Evolutionary conservation across 2,797 vertebrate species (phyloP), one percentile per base, ranked within the genome.

Genomic region (Picus viridis): DNA sequence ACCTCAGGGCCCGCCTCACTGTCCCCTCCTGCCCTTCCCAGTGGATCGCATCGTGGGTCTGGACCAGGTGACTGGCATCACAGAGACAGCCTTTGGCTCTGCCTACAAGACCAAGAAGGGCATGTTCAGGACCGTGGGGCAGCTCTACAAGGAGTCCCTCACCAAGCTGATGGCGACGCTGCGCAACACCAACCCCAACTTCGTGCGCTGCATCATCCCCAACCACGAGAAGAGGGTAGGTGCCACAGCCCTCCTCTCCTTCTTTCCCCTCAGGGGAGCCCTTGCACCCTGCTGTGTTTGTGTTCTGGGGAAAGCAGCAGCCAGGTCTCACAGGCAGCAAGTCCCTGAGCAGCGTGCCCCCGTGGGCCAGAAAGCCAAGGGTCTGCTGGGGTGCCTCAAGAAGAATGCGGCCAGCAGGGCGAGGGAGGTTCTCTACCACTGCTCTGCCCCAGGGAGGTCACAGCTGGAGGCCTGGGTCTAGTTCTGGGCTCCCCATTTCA

Each of bases 101-200:
- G 98, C 99, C 0, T 99, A 99, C 92, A 99, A 99, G 97, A 99
- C 99, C 15, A 99, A 99, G 96, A 99, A 99, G 97, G 99, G 99
- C 45, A 99, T 99, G 99, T 99, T 99, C 67, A 98, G 99, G 12
- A 99, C 99, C 0, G 99, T 99, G 9, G 99, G 99, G 9, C 99
- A 99, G n/a, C 98, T 99, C 49, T 99, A 99, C 97, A 99, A 99
- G 94, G 99, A 99, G 90, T 99, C 99, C 0, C 98, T 99, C 51
- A 98, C 99, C 96, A 99, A 99, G 87, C 98, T 99, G 88, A 99
- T 99, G 99, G 99, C 99, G 39, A 99, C 99, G 0, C 98, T 99
- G 29, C 98, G 99, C 49, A 99, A 99, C 98, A 99, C 99, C 92
- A 99, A 99, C 96, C 99, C 99, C 39, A 99, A 99, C 97, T 99